These are phyloP conservation scores for Crenichthys baileyi DNA, from an alignment of 2,797 vertebrate genomes.

Conservation along the genomic window DNA sequence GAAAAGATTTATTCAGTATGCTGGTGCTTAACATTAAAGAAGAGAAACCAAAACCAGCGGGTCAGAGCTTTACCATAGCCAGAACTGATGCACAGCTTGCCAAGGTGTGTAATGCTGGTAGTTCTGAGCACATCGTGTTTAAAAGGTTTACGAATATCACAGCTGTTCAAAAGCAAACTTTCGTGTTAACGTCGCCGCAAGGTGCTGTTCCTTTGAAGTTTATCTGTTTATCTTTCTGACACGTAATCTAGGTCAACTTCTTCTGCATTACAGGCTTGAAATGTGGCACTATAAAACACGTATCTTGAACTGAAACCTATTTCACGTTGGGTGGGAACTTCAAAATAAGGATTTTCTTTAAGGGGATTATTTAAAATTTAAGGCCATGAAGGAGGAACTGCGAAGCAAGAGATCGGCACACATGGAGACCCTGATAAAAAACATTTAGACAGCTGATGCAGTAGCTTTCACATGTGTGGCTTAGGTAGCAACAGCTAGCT, in stretches of 20 bases:
- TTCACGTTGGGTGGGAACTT: neutral
- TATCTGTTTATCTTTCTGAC: neutral
- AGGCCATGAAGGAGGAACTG: no score
- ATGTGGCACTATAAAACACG: neutral
- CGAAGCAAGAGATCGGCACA: neutral
- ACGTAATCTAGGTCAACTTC: neutral
- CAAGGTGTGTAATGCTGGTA: neutral
- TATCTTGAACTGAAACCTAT: neutral
- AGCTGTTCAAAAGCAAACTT: neutral
- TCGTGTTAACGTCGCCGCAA: neutral
- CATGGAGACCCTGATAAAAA: neutral
- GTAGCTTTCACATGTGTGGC: neutral
- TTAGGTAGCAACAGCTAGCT: constrained; percentile 55
- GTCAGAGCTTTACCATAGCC: neutral
- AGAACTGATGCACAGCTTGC: neutral
- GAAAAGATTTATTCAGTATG: neutral
- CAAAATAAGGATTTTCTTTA: neutral
- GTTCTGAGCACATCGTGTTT: neutral
- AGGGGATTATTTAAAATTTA: neutral
- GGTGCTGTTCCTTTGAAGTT: neutral
- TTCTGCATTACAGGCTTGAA: neutral
- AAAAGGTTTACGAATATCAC: neutral
- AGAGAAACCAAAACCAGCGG: neutral
- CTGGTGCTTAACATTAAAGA: neutral
- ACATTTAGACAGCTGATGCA: neutral